These are phyloP conservation scores for Araneus ventricosus DNA, from an alignment of 1,140 invertebrate genomes.

Conservation along the genomic window DNA sequence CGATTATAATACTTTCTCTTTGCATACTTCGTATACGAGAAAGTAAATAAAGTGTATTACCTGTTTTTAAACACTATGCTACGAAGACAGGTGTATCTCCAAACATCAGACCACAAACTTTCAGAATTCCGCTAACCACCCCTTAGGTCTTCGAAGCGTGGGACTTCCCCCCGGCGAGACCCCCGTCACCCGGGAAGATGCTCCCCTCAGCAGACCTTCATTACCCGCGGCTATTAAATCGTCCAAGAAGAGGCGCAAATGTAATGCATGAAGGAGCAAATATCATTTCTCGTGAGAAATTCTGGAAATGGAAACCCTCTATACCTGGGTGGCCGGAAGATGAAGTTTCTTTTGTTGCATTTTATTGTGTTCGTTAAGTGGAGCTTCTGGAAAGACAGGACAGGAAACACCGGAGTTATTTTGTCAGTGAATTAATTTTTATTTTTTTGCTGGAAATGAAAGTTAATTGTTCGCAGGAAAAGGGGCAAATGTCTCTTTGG, in stretches of 20 bases:
- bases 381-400: neutral
- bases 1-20: no score
- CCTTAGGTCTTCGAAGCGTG: neutral
- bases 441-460: conserved; percentile 43
- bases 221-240: conserved; percentile 52
- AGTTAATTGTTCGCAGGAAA: conserved; percentile 36
- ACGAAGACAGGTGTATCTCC: no score
- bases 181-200: neutral
- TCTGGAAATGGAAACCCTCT: conserved; percentile 8
- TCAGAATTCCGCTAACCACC: neutral
- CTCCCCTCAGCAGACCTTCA: conserved; percentile 24
- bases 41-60: no score
- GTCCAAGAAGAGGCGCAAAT: conserved; percentile 37
- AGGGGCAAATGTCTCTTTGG: neutral
- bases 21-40: no score
- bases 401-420: conserved; percentile 24
- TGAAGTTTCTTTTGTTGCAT: neutral
- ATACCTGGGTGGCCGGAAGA: conserved; percentile 60
- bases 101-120: no score
- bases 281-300: conserved; percentile 71
- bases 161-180: neutral
- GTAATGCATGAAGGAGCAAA: conserved; percentile 66
- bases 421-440: conserved; percentile 43
- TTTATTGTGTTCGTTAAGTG: conserved; percentile 18
- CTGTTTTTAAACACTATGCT: no score